These are phyloP conservation scores for Lordiphosa andalusiaca DNA, from an alignment of 2,888 invertebrate species.

Conservation along the genomic window DNA sequence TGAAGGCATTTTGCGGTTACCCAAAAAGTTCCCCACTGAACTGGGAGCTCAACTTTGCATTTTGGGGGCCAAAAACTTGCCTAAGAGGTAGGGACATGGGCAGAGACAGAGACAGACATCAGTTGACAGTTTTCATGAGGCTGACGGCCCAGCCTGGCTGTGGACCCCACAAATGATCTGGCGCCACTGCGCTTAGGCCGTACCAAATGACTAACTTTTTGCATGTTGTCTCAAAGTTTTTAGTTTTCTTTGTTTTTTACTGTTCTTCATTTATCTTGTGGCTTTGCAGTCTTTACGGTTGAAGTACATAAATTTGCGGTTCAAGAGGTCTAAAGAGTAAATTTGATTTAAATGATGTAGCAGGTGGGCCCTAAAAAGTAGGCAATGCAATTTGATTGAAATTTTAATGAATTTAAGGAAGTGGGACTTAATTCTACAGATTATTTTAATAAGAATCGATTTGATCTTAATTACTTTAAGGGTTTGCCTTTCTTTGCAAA, in stretches of 20 bases:
- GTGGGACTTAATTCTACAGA: no score
- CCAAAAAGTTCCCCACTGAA: slow-evolving; percentile 28
- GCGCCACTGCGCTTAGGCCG: slow-evolving; percentile 8
- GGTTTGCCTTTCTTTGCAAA: no score
- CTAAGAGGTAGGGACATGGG: slow-evolving; percentile 9
- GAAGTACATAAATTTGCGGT: slow-evolving; percentile 25
- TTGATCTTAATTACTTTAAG: no score
- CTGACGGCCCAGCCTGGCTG: slow-evolving; percentile 33
- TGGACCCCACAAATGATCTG: slow-evolving; percentile 35
- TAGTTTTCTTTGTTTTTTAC: slow-evolving; percentile 21
- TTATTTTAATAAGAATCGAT: no score
- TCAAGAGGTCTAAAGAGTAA: slow-evolving; percentile 3
- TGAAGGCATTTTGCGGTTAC: slow-evolving; percentile 62
- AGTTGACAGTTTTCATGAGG: slow-evolving; percentile 58
- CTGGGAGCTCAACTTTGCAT: slow-evolving; percentile 56
- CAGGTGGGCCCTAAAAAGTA: slow-evolving; percentile 7
- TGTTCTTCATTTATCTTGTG: neutral
- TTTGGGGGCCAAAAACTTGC: slow-evolving; percentile 43
- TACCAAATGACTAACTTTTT: slow-evolving; percentile 26
- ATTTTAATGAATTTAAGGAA: no score
- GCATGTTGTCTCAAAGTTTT: slow-evolving; percentile 34
- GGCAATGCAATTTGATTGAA: slow-evolving; percentile 14
- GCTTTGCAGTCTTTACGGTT: neutral
- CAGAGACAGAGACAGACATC: slow-evolving; percentile 20
- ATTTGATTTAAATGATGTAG: slow-evolving; percentile 22